Evolutionary conservation across 1,140 invertebrate genomes (phyloP).

Genomic region (Drosophila tropicalis): DNA sequence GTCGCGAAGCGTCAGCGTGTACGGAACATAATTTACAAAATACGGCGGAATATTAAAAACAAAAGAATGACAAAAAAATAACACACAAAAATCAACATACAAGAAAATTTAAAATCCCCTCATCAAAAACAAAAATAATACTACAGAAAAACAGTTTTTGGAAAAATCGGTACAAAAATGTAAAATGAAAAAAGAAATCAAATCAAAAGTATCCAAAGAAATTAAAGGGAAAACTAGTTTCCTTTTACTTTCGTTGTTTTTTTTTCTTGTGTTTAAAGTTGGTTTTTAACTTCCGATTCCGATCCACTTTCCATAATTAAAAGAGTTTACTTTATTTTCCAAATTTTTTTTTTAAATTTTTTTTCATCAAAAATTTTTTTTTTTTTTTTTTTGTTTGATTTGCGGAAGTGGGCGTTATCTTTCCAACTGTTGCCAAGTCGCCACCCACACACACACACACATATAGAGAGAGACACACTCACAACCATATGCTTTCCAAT

Average conservation of each 20-base stretch:
- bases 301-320: neutral
- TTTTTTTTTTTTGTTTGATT: neutral
- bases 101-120: neutral
- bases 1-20: conserved; percentile 80
- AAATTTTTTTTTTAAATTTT: neutral
- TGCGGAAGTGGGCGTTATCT: conserved; percentile 60
- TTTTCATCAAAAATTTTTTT: neutral
- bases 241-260: neutral
- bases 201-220: neutral
- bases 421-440: conserved; percentile 59
- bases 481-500: conserved; percentile 61
- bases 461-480: conserved; percentile 11
- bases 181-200: neutral
- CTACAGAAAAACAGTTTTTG: neutral
- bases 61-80: too few species aligned
- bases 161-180: neutral
- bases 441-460: conserved; percentile 19
- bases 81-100: conserved; percentile 14
- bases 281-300: neutral
- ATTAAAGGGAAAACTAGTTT: neutral
- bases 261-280: neutral
- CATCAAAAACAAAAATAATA: neutral
- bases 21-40: conserved; percentile 51
- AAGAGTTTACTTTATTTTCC: neutral
- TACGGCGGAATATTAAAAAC: conserved; percentile 17